Conservation (phyloP, 2,113 vertebrate genomes). For the Atherinomorus stipes region DNA sequence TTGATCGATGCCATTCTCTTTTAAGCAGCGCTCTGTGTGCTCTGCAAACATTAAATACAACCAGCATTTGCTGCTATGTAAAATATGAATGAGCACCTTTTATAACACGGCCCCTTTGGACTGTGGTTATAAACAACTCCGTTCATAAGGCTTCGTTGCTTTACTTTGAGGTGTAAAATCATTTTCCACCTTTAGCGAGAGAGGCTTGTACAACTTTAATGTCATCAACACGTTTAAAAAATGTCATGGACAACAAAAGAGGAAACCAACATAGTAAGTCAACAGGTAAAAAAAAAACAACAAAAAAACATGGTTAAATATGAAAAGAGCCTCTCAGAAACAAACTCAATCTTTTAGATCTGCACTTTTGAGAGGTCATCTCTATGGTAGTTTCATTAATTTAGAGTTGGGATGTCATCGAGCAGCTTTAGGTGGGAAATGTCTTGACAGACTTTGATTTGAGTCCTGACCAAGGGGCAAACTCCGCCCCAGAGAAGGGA, state of each 20-base stretch:
- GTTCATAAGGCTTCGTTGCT: conserved; percentile 28
- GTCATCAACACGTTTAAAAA: neutral
- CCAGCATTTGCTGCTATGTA: conserved; percentile 43
- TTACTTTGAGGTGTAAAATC: conserved; percentile 4
- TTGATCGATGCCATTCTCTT: neutral
- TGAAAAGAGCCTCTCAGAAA: too few species aligned
- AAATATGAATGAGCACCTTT: conserved; percentile 67
- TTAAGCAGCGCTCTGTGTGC: conserved; percentile 12
- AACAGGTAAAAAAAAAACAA: too few species aligned
- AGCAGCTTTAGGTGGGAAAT: too few species aligned
- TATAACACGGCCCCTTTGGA: conserved; percentile 34
- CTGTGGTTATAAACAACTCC: conserved; percentile 17
- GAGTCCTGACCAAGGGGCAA: too few species aligned
- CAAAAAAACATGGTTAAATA: too few species aligned
- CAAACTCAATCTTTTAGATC: too few species aligned
- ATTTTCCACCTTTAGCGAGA: conserved; percentile 5
- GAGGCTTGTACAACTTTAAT: neutral
- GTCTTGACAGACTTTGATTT: too few species aligned
- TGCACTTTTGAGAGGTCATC: too few species aligned
- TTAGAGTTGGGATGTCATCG: too few species aligned
- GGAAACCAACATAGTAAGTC: too few species aligned
- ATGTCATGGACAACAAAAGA: neutral
- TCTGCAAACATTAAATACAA: conserved; percentile 14
- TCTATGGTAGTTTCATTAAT: too few species aligned
- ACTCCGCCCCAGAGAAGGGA: too few species aligned